Conservation (phyloP, 2,797 vertebrate genomes). For the Sebastes trivittatus region DNA sequence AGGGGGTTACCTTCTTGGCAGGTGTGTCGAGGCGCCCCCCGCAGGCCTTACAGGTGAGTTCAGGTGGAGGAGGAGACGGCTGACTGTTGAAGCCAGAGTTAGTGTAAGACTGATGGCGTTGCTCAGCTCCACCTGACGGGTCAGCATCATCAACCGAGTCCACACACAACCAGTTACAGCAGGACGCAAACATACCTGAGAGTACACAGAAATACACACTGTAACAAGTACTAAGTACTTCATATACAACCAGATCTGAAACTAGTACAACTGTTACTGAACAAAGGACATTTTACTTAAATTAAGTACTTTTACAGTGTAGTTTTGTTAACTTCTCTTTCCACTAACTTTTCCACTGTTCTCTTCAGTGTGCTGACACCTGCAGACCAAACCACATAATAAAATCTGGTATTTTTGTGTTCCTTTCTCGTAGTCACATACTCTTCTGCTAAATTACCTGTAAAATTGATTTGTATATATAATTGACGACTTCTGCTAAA, state of each 20-base stretch:
- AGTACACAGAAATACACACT: background rate
- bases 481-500: no score
- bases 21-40: conserved; percentile 77
- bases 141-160: conserved; percentile 84
- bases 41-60: conserved; percentile 88
- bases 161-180: conserved; percentile 93
- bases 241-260: background rate
- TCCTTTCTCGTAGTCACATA: no score
- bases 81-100: conserved; percentile 88
- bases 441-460: no score
- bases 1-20: conserved; percentile 83
- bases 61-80: conserved; percentile 77
- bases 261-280: background rate
- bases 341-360: no score
- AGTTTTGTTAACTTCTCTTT: no score
- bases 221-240: background rate
- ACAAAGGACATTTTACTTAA: no score
- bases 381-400: no score
- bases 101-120: conserved; percentile 84
- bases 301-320: no score
- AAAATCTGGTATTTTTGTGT: no score
- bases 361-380: no score
- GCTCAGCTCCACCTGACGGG: conserved; percentile 44
- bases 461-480: no score
- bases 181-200: conserved; percentile 89